Conservation (phyloP, 2,888 invertebrate genomes). For the Cremastinae sp. region DNA sequence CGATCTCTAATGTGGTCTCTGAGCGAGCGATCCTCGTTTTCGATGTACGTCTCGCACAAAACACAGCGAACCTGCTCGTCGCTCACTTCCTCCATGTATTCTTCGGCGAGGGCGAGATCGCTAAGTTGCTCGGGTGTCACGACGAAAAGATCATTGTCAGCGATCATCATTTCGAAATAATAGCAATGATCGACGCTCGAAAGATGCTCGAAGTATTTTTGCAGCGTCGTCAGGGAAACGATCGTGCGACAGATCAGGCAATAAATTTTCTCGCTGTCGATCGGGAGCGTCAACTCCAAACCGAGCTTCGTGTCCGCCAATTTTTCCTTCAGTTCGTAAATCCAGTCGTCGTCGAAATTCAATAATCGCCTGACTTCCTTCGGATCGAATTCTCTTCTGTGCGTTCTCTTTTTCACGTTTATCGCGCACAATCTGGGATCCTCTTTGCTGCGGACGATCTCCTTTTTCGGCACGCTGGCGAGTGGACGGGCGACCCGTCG, state of each 20-base stretch:
- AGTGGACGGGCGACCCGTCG: background rate
- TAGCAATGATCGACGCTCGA: conserved; percentile 63
- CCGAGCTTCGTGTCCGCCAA: conserved; percentile 19
- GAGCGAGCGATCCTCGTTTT: conserved; percentile 51
- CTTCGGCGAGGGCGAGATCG: conserved; percentile 65
- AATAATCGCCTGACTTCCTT: background rate
- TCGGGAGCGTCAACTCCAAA: conserved; percentile 14
- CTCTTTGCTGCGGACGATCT: background rate
- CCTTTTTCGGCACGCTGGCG: too few species aligned
- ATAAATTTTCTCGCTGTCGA: conserved; percentile 41
- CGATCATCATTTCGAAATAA: conserved; percentile 63
- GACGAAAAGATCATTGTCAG: conserved; percentile 55
- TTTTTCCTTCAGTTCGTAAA: conserved; percentile 53
- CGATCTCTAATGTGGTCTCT: conserved; percentile 34
- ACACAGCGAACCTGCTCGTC: conserved; percentile 63
- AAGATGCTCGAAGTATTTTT: conserved; percentile 68
- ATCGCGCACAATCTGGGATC: background rate
- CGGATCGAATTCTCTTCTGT: background rate
- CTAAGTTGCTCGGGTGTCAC: conserved; percentile 64
- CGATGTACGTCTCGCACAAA: conserved; percentile 59
- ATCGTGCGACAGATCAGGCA: conserved; percentile 69
- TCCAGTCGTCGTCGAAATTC: conserved; percentile 12
- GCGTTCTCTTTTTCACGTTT: background rate
- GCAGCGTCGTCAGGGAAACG: conserved; percentile 53
- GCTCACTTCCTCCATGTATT: conserved; percentile 65